Percentiles rank a stretch among this genome's conserved stretches.
These are phyloP conservation scores for Philotrypesis tridentata DNA, from an alignment of 1,140 invertebrate species.

Conservation along the genomic window DNA sequence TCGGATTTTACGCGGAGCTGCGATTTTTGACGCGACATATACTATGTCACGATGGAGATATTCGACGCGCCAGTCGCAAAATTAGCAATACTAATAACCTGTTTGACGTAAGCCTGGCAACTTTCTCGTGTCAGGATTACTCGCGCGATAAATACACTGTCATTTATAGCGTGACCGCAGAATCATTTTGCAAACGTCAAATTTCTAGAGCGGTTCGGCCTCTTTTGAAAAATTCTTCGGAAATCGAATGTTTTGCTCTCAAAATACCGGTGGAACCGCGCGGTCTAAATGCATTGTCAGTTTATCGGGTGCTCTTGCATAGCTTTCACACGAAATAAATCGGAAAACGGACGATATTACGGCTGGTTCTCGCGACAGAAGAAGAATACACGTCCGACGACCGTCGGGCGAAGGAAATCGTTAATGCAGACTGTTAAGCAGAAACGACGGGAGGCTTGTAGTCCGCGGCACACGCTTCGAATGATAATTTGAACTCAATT, in stretches of 20 bases:
- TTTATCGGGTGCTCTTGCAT: background rate
- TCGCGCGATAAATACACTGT: background rate
- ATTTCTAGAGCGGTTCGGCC: constrained; percentile 5
- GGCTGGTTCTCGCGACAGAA: too few relatives aligned
- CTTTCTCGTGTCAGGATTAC: background rate
- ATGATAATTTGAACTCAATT: constrained; percentile 31
- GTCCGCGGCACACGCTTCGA: background rate
- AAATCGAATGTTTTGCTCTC: constrained; percentile 26
- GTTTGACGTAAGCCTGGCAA: constrained; percentile 25
- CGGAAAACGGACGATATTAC: too few relatives aligned
- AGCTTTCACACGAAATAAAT: too few relatives aligned
- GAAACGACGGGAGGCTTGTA: background rate
- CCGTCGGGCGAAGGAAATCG: background rate
- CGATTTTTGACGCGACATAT: background rate
- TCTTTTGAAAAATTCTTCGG: background rate
- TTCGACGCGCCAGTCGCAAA: background rate
- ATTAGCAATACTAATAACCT: background rate
- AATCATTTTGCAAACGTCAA: constrained; percentile 1
- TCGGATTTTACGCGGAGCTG: background rate
- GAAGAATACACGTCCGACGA: background rate
- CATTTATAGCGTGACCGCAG: background rate
- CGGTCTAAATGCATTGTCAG: background rate
- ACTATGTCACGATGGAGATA: background rate
- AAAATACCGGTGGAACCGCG: background rate
- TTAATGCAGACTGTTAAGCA: background rate